Conservation (phyloP, 2,888 invertebrate genomes). For the Lasioglossum pauxillum region DNA sequence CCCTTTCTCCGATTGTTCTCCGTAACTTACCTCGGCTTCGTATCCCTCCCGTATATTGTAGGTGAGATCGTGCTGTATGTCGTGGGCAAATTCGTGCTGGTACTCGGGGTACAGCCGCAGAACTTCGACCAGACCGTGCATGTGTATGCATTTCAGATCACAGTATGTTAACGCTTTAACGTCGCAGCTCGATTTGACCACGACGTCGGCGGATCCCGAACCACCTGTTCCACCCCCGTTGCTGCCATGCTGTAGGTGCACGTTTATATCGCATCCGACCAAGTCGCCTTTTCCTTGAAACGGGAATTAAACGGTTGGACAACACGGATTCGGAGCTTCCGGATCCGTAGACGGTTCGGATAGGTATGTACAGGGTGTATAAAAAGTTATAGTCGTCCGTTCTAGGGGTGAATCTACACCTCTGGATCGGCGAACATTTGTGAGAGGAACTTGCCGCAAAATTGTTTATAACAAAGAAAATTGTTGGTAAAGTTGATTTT, state of each 20-base stretch:
- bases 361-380: not conserved
- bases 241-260: constrained; percentile 89
- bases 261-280: constrained; percentile 96
- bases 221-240: constrained; percentile 88
- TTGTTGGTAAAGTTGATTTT: too few relatives aligned
- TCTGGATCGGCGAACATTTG: too few relatives aligned
- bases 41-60: constrained; percentile 97
- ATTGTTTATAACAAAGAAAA: too few relatives aligned
- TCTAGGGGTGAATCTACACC: too few relatives aligned
- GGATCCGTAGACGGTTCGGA: not conserved
- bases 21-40: constrained; percentile 90
- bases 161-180: constrained; percentile 98
- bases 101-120: constrained; percentile 96
- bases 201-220: constrained; percentile 88
- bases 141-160: constrained; percentile 97
- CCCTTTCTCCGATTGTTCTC: too few relatives aligned
- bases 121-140: constrained; percentile 95
- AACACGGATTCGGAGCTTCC: too few relatives aligned
- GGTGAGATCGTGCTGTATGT: constrained; percentile 97
- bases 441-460: too few relatives aligned
- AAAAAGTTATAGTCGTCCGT: too few relatives aligned
- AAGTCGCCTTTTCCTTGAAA: constrained; percentile 96
- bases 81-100: constrained; percentile 96
- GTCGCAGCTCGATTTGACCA: constrained; percentile 97
- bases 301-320: not conserved